These are phyloP conservation scores for Aplysia californica DNA, from an alignment of 1,140 invertebrate species.

Conservation along the genomic window DNA sequence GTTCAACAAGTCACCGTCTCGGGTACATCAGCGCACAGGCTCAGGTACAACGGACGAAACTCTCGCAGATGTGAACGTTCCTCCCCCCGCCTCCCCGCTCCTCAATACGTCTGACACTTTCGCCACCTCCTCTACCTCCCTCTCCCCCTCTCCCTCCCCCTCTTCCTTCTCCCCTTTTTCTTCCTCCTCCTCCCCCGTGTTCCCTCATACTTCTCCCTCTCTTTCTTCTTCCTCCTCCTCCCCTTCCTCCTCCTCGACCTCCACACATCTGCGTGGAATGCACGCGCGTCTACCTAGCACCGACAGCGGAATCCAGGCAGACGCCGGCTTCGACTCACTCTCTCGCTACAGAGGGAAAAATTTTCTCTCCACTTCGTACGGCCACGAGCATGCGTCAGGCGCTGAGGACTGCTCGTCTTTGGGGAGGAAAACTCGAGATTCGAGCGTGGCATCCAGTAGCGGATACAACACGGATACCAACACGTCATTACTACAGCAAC, in stretches of 20 bases:
- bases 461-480: too few species aligned
- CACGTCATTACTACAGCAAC: too few species aligned
- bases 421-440: too few species aligned
- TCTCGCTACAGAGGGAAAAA: conserved; percentile 7
- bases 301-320: conserved; percentile 35
- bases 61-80: too few species aligned
- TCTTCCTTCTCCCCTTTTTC: conserved; percentile 23
- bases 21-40: too few species aligned
- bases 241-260: neutral
- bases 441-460: too few species aligned
- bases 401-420: too few species aligned
- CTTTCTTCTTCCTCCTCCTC: conserved; percentile 4
- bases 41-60: too few species aligned
- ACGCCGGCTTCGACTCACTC: conserved; percentile 33
- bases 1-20: too few species aligned
- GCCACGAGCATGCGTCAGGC: too few species aligned
- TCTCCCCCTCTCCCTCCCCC: conserved; percentile 24
- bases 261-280: neutral
- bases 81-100: too few species aligned
- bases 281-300: conserved; percentile 31
- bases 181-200: conserved; percentile 15
- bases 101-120: neutral
- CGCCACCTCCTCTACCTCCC: neutral
- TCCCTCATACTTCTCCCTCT: neutral
- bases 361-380: neutral